Percentiles rank a stretch among this genome's conserved stretches.
Conservation (phyloP, 2,113 vertebrate genomes). For the Hirundichthys speculiger region DNA sequence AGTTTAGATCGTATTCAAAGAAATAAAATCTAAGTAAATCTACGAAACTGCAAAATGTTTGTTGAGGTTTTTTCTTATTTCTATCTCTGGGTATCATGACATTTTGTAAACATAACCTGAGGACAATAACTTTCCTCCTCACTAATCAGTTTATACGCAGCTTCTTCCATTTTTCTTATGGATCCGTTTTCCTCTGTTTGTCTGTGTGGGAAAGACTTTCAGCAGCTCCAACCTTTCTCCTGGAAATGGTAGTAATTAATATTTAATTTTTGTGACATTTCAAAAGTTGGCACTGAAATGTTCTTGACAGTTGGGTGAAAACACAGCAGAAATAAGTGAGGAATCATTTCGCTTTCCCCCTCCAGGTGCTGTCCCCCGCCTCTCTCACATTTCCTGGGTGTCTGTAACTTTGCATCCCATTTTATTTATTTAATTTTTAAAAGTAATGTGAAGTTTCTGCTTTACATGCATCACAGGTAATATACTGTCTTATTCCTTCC, state of each 20-base stretch:
- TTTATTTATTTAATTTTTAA: too few relatives aligned
- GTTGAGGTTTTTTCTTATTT: constrained; percentile 15
- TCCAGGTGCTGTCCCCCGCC: constrained; percentile 11
- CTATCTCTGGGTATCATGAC: constrained; percentile 1
- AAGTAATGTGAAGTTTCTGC: too few relatives aligned
- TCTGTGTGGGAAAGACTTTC: constrained; percentile 13
- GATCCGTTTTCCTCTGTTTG: neutral
- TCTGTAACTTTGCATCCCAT: too few relatives aligned
- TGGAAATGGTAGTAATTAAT: constrained; percentile 30
- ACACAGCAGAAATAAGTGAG: constrained; percentile 12
- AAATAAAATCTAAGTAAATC: too few relatives aligned
- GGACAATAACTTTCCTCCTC: neutral
- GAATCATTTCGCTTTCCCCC: constrained; percentile 26
- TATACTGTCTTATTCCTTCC: too few relatives aligned
- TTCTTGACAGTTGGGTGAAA: constrained; percentile 20
- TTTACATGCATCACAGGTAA: too few relatives aligned
- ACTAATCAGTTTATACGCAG: constrained; percentile 1
- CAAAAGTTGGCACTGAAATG: constrained; percentile 33
- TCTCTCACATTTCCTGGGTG: too few relatives aligned
- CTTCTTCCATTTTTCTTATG: neutral
- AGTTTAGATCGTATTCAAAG: too few relatives aligned
- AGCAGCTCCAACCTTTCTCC: constrained; percentile 21
- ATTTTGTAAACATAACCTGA: constrained; percentile 2
- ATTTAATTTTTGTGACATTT: constrained; percentile 51
- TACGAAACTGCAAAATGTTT: too few relatives aligned